phyloP scores from a whole-genome alignment of 2,797 vertebrate genomes.

The Chaenodraco wilsoni region DNA sequence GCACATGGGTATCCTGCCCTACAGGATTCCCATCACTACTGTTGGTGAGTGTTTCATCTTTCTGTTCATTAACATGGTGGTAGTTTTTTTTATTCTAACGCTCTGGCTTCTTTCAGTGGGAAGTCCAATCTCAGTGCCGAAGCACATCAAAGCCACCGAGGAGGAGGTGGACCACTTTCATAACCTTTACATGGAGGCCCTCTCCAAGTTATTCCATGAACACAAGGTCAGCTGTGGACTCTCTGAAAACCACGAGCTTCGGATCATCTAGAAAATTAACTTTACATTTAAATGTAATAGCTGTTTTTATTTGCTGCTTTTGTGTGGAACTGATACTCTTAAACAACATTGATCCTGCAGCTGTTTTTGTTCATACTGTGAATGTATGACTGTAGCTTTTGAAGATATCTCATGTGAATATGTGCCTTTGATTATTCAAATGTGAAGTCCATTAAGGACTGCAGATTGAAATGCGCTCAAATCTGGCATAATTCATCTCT shows the following conservation, averaged over 20 bases:
- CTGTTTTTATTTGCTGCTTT: background rate
- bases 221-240: constrained; percentile 87
- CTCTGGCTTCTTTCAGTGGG: constrained; percentile 79
- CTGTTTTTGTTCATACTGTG: constrained; percentile 12
- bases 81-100: background rate
- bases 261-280: constrained; percentile 71
- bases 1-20: constrained; percentile 87
- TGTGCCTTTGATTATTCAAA: background rate
- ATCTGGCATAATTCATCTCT: too few species aligned
- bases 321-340: background rate
- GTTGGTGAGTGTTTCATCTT: constrained; percentile 85
- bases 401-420: constrained; percentile 13
- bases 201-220: constrained; percentile 84
- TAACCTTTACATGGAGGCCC: constrained; percentile 80
- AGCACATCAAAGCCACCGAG: constrained; percentile 61
- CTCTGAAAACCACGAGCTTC: constrained; percentile 76
- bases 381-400: background rate
- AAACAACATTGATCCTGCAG: background rate
- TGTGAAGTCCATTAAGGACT: background rate
- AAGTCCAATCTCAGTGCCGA: constrained; percentile 82
- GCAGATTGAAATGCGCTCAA: too few species aligned
- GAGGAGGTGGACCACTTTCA: constrained; percentile 86
- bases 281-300: too few species aligned
- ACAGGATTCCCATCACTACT: constrained; percentile 87
- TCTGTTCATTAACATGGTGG: background rate